Evolutionary conservation across 2,888 invertebrate species (phyloP).

Genomic region (Entomobrya multifasciata): DNA sequence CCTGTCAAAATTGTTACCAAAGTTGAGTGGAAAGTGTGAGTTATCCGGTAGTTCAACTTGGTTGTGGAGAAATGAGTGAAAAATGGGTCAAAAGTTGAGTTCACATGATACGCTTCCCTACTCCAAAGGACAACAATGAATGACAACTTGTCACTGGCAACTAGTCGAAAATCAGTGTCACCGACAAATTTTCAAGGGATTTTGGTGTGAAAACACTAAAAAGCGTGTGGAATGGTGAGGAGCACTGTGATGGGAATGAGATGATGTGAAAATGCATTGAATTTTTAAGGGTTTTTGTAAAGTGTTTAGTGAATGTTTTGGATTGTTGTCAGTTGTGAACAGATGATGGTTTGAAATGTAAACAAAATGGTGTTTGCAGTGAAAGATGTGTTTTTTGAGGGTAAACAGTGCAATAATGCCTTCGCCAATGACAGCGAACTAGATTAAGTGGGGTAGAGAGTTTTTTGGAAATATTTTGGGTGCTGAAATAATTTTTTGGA

Average conservation of each 20-base stretch:
- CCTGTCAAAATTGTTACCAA: constrained; percentile 52
- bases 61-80: neutral
- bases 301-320: constrained; percentile 16
- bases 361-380: constrained; percentile 43
- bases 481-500: neutral
- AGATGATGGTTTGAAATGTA: constrained; percentile 55
- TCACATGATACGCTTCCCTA: constrained; percentile 51
- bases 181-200: neutral
- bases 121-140: constrained; percentile 60
- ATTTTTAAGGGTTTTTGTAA: neutral
- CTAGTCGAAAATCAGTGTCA: neutral
- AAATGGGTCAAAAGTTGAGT: constrained; percentile 49
- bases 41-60: neutral
- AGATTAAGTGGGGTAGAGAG: neutral
- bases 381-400: neutral
- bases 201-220: neutral
- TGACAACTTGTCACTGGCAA: constrained; percentile 64
- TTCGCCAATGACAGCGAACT: no score
- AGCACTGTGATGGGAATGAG: neutral
- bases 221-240: no score
- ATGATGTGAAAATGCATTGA: constrained; percentile 6
- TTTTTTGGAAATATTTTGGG: neutral
- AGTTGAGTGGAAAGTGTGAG: neutral
- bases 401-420: neutral
- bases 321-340: constrained; percentile 38